A percentile compares a stretch with the other conserved stretches of the same genome.
phyloP scores from a whole-genome alignment of 1,140 invertebrate species.

The Coptotermes formosanus region DNA sequence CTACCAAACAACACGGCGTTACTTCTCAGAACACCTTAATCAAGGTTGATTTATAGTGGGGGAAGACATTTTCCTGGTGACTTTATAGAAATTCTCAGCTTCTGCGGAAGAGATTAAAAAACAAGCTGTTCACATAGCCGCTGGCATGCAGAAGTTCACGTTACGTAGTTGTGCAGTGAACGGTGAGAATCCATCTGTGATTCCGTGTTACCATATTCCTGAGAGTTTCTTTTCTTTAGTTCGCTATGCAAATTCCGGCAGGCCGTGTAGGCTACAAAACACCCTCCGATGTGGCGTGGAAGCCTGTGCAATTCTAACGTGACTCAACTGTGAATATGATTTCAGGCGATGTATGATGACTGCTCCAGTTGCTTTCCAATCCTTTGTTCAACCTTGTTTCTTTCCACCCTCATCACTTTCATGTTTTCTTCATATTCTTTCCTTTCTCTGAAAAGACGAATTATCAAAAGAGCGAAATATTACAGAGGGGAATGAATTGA shows the following conservation, averaged over 20 bases:
- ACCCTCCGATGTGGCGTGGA: not conserved
- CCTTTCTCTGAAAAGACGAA: not conserved
- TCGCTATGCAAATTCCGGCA: not conserved
- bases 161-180: not conserved
- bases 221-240: not conserved
- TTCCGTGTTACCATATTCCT: not conserved
- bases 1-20: no score
- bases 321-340: slow-evolving; percentile 1
- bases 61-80: no score
- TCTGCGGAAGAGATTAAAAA: no score
- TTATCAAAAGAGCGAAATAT: slow-evolving; percentile 9
- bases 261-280: not conserved
- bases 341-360: not conserved
- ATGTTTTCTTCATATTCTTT: not conserved
- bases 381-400: not conserved
- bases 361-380: not conserved
- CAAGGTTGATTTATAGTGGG: no score
- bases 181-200: not conserved
- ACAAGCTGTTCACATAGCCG: no score
- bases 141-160: not conserved
- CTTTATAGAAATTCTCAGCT: no score
- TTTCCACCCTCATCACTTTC: not conserved
- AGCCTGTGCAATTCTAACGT: not conserved
- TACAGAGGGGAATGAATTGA: not conserved
- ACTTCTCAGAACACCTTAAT: no score